Conservation (phyloP, 1,140 invertebrate species). For the Berghia stephanieae region DNA sequence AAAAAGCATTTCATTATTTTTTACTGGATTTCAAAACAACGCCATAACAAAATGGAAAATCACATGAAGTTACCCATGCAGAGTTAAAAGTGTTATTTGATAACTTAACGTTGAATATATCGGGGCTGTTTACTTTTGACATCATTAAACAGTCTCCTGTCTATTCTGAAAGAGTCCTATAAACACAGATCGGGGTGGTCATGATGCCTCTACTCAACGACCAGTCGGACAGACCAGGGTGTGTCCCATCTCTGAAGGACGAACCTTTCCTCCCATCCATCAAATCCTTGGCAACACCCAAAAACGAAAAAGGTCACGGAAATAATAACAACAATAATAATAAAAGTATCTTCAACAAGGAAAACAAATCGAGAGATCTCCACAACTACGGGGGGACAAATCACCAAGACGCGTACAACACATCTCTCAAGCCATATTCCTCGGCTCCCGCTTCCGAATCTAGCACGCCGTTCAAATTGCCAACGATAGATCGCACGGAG, state of each 20-base stretch:
- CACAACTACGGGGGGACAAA: neutral
- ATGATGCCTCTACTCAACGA: too few species aligned
- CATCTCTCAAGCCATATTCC: neutral
- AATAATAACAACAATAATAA: neutral
- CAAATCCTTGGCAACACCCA: neutral
- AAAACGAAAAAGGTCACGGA: neutral
- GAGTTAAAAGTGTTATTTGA: too few species aligned
- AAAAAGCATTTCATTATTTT: too few species aligned
- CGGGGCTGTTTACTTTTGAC: too few species aligned
- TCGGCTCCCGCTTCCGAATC: conserved; percentile 13
- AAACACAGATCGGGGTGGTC: too few species aligned
- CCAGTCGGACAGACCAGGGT: neutral
- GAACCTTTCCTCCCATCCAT: conserved; percentile 8
- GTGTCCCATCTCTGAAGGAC: neutral
- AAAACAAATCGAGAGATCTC: neutral
- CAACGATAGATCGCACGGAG: conserved; percentile 14
- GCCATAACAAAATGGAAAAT: too few species aligned
- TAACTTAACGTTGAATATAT: too few species aligned
- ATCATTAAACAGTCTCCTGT: too few species aligned
- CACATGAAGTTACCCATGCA: too few species aligned
- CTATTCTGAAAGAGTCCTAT: too few species aligned
- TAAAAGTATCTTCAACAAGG: neutral
- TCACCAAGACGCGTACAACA: neutral
- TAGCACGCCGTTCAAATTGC: conserved; percentile 22
- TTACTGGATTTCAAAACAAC: too few species aligned